A percentile compares a stretch with the other conserved stretches of the same genome.
phyloP scores from a whole-genome alignment of 92 coral and sea anemone genomes.

The Epizoanthus fatuus region DNA sequence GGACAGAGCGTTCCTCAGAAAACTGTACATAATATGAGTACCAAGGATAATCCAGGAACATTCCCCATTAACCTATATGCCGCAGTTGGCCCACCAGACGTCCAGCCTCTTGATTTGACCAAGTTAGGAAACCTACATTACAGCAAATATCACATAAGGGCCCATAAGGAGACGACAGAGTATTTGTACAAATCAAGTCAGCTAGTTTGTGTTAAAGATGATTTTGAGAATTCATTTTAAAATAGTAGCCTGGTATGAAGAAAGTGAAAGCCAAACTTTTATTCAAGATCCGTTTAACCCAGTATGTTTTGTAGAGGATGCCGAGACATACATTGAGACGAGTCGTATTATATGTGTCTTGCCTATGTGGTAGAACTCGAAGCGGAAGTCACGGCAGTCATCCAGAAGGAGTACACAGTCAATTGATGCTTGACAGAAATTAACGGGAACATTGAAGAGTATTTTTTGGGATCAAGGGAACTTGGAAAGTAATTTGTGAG shows the following conservation, averaged over 20 bases:
- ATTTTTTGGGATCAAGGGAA: too few species aligned
- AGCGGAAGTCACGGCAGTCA: too few species aligned
- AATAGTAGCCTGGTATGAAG: conserved; percentile 8
- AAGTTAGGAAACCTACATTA: conserved; percentile 51
- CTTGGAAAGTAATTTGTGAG: too few species aligned
- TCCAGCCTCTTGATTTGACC: conserved; percentile 53
- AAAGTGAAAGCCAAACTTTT: neutral
- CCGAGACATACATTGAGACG: conserved; percentile 39
- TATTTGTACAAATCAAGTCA: conserved; percentile 29
- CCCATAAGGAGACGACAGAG: conserved; percentile 43
- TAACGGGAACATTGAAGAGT: too few species aligned
- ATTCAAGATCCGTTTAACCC: conserved; percentile 46
- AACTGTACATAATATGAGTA: too few species aligned
- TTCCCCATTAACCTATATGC: too few species aligned
- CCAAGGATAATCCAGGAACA: too few species aligned
- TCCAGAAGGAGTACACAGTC: too few species aligned
- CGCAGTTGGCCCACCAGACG: conserved; percentile 33
- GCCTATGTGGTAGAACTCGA: too few species aligned
- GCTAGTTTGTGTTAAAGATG: conserved; percentile 34
- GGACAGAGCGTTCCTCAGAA: too few species aligned
- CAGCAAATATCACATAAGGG: conserved; percentile 38
- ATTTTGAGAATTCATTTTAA: neutral
- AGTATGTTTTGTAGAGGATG: conserved; percentile 34
- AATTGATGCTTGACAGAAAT: too few species aligned
- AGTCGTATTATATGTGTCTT: conserved; percentile 30